Percentiles rank a stretch among this genome's conserved stretches.
Evolutionary conservation across 2,113 vertebrate species (phyloP).

Genomic region (Reinhardtius hippoglossoides): DNA sequence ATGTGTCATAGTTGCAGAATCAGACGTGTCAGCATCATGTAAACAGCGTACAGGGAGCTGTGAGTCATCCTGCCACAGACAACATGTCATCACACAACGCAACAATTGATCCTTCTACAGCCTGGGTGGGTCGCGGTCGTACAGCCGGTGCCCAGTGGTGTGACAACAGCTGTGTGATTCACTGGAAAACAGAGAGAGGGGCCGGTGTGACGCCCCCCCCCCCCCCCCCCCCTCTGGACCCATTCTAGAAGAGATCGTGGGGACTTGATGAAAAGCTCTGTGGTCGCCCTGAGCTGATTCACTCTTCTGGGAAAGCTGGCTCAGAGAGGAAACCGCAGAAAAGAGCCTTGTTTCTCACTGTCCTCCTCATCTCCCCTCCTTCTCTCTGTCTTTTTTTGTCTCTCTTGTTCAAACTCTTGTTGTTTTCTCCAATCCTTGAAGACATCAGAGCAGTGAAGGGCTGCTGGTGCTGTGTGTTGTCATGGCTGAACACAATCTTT

Average conservation of each 20-base stretch:
- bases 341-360: slow-evolving; percentile 39
- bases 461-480: slow-evolving; percentile 2
- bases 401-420: neutral
- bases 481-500: neutral
- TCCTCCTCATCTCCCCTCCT: slow-evolving; percentile 8
- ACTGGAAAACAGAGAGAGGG: slow-evolving; percentile 35
- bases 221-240: neutral
- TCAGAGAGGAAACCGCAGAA: slow-evolving; percentile 50
- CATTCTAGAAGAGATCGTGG: slow-evolving; percentile 34
- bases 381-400: slow-evolving; percentile 5
- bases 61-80: slow-evolving; percentile 35
- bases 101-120: slow-evolving; percentile 25
- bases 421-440: too few species aligned
- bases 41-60: slow-evolving; percentile 15
- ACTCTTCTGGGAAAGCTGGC: slow-evolving; percentile 77
- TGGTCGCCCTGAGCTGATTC: slow-evolving; percentile 76
- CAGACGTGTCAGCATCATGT: slow-evolving; percentile 43
- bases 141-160: slow-evolving; percentile 11
- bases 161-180: slow-evolving; percentile 61
- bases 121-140: slow-evolving; percentile 40
- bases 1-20: slow-evolving; percentile 25
- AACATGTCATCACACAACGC: slow-evolving; percentile 43
- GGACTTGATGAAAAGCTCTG: slow-evolving; percentile 71
- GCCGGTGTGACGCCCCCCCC: slow-evolving; percentile 4
- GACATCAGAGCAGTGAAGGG: too few species aligned